These are phyloP conservation scores for Podocnemis expansa DNA, from an alignment of 2,113 vertebrate genomes.

Conservation along the genomic window DNA sequence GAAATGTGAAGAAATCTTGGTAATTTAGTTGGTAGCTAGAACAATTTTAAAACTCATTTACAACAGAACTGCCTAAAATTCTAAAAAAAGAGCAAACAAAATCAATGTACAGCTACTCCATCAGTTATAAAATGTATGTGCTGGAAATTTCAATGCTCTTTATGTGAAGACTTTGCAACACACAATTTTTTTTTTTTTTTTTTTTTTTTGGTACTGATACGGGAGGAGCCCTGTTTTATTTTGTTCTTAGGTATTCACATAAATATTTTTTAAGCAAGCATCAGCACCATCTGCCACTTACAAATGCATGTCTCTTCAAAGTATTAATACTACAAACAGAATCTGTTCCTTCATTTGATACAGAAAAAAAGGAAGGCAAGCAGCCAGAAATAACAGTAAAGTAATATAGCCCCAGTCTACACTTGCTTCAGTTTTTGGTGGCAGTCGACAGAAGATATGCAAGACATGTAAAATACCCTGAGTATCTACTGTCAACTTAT, in stretches of 20 bases:
- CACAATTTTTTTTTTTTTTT: neutral
- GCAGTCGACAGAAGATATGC: too few species aligned
- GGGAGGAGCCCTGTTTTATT: neutral
- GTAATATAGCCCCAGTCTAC: too few species aligned
- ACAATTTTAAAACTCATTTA: neutral
- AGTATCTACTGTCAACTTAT: too few species aligned
- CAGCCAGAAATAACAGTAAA: neutral
- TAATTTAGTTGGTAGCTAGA: neutral
- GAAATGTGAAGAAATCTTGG: slow-evolving; percentile 13
- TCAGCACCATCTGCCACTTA: slow-evolving; percentile 58
- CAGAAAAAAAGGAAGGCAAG: slow-evolving; percentile 15
- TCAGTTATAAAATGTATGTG: neutral
- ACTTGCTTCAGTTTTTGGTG: too few species aligned
- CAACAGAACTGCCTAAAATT: neutral
- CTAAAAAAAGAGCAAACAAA: slow-evolving; percentile 10
- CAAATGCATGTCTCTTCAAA: slow-evolving; percentile 57
- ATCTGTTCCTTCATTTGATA: slow-evolving; percentile 56
- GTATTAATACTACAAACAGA: slow-evolving; percentile 65
- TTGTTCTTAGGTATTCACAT: slow-evolving; percentile 59
- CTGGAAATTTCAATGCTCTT: neutral
- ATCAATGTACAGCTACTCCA: slow-evolving; percentile 16
- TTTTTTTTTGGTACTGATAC: neutral
- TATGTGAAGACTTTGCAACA: neutral
- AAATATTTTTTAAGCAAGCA: slow-evolving; percentile 66
- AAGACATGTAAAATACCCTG: too few species aligned